These are phyloP conservation scores for Drosophila neotestacea DNA, from an alignment of 2,888 invertebrate genomes.

Conservation along the genomic window DNA sequence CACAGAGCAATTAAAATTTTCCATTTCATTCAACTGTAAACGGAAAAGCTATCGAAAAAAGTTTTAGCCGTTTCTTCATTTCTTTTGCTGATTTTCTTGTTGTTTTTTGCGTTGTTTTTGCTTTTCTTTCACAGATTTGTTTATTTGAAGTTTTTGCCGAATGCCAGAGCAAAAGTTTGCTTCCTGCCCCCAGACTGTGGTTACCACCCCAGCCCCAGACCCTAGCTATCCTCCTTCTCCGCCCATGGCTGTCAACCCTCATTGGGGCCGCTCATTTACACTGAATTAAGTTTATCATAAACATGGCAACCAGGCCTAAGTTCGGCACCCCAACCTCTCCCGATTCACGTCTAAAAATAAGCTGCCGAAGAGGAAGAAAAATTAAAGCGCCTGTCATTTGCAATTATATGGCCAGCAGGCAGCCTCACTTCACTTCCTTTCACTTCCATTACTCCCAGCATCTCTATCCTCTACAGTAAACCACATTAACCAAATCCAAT, in stretches of 20 bases:
- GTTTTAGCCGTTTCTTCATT: constrained; percentile 54
- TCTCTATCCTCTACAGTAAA: neutral
- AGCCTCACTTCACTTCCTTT: constrained; percentile 60
- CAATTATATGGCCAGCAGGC: constrained; percentile 79
- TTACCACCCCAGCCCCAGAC: constrained; percentile 12
- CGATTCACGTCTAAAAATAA: constrained; percentile 62
- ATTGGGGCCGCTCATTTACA: constrained; percentile 76
- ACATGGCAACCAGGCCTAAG: constrained; percentile 62
- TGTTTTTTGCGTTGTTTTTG: constrained; percentile 45
- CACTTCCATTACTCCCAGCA: neutral
- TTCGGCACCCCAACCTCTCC: constrained; percentile 19
- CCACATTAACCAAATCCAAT: constrained; percentile 59
- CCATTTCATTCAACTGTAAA: constrained; percentile 83
- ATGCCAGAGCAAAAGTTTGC: constrained; percentile 47
- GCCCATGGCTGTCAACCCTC: constrained; percentile 57
- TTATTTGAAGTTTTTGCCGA: constrained; percentile 73
- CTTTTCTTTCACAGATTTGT: constrained; percentile 74
- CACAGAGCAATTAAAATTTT: constrained; percentile 83
- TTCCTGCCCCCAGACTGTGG: constrained; percentile 42
- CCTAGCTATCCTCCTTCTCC: constrained; percentile 4
- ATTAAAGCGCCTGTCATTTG: constrained; percentile 83
- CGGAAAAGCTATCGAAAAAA: constrained; percentile 58
- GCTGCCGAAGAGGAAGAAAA: constrained; percentile 75
- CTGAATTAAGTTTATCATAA: constrained; percentile 80
- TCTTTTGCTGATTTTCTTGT: constrained; percentile 36